These are phyloP conservation scores for Rissa tridactyla DNA, from an alignment of 2,113 vertebrate genomes.

Conservation along the genomic window DNA sequence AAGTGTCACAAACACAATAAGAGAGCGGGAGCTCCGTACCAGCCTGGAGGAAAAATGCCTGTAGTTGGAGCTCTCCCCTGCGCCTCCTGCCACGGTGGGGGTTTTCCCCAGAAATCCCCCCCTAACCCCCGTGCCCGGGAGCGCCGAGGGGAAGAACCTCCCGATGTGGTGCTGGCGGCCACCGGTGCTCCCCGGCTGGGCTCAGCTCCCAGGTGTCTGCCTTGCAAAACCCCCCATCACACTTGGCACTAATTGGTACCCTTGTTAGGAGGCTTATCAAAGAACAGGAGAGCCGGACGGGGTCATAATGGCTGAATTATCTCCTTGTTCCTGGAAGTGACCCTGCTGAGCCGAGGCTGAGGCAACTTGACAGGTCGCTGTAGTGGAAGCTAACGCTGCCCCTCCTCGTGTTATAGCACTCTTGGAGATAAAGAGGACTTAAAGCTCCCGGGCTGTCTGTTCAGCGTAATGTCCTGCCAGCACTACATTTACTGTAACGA, in stretches of 20 bases:
- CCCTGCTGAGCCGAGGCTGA: slow-evolving; percentile 46
- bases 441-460: neutral
- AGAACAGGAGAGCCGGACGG: neutral
- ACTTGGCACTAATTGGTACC: slow-evolving; percentile 57
- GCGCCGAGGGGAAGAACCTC: neutral
- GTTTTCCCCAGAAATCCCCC: neutral
- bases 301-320: slow-evolving; percentile 58
- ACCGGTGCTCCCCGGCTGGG: neutral
- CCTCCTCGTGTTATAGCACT: neutral
- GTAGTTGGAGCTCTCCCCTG: neutral
- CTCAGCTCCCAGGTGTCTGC: slow-evolving; percentile 21
- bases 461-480: neutral
- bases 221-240: slow-evolving; percentile 28
- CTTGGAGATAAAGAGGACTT: neutral
- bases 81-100: neutral
- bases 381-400: slow-evolving; percentile 36
- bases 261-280: slow-evolving; percentile 56
- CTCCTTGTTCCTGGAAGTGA: slow-evolving; percentile 62
- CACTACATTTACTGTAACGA: neutral
- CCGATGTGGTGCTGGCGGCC: fast-evolving
- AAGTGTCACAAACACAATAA: neutral
- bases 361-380: slow-evolving; percentile 40
- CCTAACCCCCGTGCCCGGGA: neutral
- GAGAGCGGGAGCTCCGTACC: neutral
- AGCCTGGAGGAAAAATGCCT: neutral